Base-by-base conservation (phyloP, 2,888 invertebrate species). In the Thumatha senex region DNA sequence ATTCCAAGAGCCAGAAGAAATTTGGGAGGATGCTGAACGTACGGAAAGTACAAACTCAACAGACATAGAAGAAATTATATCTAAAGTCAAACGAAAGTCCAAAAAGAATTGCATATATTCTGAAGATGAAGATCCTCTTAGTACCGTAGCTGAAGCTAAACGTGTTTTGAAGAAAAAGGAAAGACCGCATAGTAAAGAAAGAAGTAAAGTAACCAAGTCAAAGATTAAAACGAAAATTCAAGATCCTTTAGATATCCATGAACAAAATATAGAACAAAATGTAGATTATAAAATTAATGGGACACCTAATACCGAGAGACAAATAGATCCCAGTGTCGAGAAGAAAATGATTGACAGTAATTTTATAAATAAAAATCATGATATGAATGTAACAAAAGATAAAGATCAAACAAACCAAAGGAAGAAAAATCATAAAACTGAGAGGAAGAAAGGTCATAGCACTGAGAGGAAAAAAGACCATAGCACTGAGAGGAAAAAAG, bases 51-150 rank as follows among this genome's bases (percentile, higher is more conserved):
- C 76, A 0, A 38, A 51, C 41, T 75, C 76, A 1, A 73, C 71
- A 35, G 65, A 56, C 11, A 34, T 54, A 0, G 81, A 78, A 15
- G 44, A 54, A 1, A 65, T 72, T 11, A 56, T 56, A 9, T 48
- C 58, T 0, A 72, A 67, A 49, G 58, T 68, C 8, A 84, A 78
- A 63, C 84, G 75, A 58, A 84, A 80, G 56, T 49, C 41, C 9
- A 85, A 75, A 63, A 64, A 61, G 5, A 2, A 24, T 0, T 43
- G 40, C 12, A 7, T 41, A 0, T 58, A 56, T 7, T 71, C 77
- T 0, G 80, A 78, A 0, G 82, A 83, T 10, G 85, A 61, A 1
- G 86, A 89, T 47, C 87, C 90, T 0, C 79, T 90, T 0, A 83
- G 84, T 41, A 39, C 71, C 0, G 58, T 75, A 9, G 68, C 77